Evolutionary conservation across 2,888 invertebrate genomes (phyloP).

Genomic region (Lordiphosa andalusiaca): DNA sequence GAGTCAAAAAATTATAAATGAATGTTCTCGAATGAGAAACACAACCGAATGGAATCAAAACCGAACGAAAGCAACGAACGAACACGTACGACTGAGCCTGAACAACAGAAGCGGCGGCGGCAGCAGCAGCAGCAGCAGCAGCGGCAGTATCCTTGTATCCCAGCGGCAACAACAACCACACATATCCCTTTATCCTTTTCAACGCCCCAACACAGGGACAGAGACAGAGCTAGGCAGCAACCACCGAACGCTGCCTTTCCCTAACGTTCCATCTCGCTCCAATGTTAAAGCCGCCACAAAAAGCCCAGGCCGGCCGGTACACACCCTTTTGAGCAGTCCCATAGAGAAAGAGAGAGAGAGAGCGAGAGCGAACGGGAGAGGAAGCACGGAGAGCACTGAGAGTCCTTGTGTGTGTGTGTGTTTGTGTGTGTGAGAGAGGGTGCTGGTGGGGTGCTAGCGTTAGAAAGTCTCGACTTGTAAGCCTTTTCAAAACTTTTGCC

Average conservation of each 20-base stretch:
- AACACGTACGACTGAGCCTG: constrained; percentile 77
- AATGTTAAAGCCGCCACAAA: background rate
- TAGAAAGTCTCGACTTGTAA: no score
- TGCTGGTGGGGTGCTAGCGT: constrained; percentile 4
- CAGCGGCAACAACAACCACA: constrained; percentile 1
- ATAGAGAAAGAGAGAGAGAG: no score
- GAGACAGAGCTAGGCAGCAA: constrained; percentile 22
- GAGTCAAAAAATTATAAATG: constrained; percentile 80
- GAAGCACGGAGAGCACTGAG: background rate
- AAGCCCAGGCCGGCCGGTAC: constrained; percentile 34
- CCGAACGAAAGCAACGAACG: constrained; percentile 80
- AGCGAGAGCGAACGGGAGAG: constrained; percentile 6
- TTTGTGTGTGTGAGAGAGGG: constrained; percentile 7
- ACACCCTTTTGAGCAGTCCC: constrained; percentile 62
- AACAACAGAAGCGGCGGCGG: constrained; percentile 30
- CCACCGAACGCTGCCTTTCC: constrained; percentile 35
- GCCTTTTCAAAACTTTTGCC: no score
- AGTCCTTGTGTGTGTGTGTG: constrained; percentile 2
- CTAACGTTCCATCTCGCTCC: constrained; percentile 32
- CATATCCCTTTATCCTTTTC: constrained; percentile 43
- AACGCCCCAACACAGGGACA: constrained; percentile 14
- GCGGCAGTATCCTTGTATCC: constrained; percentile 25
- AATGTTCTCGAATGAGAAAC: constrained; percentile 78
- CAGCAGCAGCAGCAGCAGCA: constrained; percentile 11
- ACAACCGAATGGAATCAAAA: constrained; percentile 77